Conservation (phyloP, 2,888 invertebrate species). For the Drosophila kambysellisi region DNA sequence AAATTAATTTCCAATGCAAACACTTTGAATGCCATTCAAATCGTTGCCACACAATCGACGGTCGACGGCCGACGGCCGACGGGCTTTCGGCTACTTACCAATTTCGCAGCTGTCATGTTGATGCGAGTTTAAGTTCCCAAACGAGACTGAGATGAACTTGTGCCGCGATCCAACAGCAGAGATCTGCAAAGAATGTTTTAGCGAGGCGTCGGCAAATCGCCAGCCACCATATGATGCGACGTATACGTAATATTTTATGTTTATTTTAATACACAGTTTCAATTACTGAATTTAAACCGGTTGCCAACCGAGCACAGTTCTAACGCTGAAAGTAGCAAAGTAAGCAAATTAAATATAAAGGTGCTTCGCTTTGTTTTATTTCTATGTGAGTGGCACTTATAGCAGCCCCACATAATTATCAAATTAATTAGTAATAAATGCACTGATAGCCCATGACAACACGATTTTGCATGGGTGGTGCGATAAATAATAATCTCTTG, state of each 20-base stretch:
- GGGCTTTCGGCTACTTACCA: constrained; percentile 66
- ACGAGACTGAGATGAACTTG: constrained; percentile 72
- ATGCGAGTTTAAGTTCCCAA: constrained; percentile 76
- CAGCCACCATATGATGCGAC: constrained; percentile 44
- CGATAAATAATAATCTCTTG: too few relatives aligned
- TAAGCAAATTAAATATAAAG: constrained; percentile 21
- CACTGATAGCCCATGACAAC: too few relatives aligned
- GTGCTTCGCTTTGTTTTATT: constrained; percentile 13
- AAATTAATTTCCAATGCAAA: too few relatives aligned
- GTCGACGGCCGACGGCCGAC: constrained; percentile 14
- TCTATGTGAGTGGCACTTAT: background rate
- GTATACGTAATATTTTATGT: constrained; percentile 51
- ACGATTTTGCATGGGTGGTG: too few relatives aligned
- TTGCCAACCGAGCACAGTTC: constrained; percentile 17
- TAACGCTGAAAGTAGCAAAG: constrained; percentile 20
- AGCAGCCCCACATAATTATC: constrained; percentile 15
- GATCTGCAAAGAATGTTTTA: constrained; percentile 67
- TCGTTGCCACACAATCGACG: background rate
- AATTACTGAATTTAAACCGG: constrained; percentile 53
- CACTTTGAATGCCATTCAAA: too few relatives aligned
- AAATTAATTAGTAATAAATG: too few relatives aligned
- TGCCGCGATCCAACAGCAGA: constrained; percentile 59
- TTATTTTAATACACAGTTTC: constrained; percentile 25
- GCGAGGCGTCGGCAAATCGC: constrained; percentile 25
- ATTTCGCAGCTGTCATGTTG: constrained; percentile 79